phyloP scores from a whole-genome alignment of 2,888 invertebrate species.

The Polia nebulosa region DNA sequence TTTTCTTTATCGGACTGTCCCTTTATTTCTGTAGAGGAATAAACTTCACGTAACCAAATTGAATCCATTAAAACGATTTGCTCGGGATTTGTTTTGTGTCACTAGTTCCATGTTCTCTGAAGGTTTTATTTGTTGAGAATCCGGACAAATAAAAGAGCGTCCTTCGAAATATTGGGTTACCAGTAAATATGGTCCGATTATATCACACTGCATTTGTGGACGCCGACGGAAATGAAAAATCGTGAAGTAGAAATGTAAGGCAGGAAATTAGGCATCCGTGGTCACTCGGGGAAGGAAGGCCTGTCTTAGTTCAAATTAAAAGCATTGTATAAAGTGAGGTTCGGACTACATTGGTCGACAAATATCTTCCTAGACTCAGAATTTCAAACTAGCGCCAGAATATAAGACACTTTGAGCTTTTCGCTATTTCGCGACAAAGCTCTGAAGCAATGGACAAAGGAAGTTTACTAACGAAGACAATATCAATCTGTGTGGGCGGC shows the following conservation, averaged over 20 bases:
- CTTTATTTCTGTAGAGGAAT: constrained; percentile 32
- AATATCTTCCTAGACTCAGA: constrained; percentile 4
- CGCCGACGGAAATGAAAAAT: constrained; percentile 53
- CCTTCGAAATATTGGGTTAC: constrained; percentile 23
- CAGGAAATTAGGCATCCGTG: constrained; percentile 43
- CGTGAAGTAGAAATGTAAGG: constrained; percentile 30
- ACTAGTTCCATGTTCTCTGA: constrained; percentile 29
- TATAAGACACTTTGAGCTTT: constrained; percentile 1
- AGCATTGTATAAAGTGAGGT: constrained; percentile 6
- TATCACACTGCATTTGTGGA: constrained; percentile 39
- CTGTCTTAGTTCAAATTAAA: constrained; percentile 20
- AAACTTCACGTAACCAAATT: constrained; percentile 49
- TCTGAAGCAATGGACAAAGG: constrained; percentile 3
- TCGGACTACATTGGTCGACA: background rate
- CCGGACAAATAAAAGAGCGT: constrained; percentile 21
- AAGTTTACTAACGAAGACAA: constrained; percentile 21
- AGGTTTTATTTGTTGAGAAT: constrained; percentile 12
- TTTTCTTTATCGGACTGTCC: constrained; percentile 34
- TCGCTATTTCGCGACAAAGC: background rate
- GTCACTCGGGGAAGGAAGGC: background rate
- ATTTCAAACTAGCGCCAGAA: constrained; percentile 6
- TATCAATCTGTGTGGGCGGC: constrained; percentile 29
- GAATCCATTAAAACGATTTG: constrained; percentile 49
- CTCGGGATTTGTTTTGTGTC: constrained; percentile 37
- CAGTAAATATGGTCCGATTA: constrained; percentile 40